Conservation (phyloP, 2,113 vertebrate genomes). For the Antennarius striatus region DNA sequence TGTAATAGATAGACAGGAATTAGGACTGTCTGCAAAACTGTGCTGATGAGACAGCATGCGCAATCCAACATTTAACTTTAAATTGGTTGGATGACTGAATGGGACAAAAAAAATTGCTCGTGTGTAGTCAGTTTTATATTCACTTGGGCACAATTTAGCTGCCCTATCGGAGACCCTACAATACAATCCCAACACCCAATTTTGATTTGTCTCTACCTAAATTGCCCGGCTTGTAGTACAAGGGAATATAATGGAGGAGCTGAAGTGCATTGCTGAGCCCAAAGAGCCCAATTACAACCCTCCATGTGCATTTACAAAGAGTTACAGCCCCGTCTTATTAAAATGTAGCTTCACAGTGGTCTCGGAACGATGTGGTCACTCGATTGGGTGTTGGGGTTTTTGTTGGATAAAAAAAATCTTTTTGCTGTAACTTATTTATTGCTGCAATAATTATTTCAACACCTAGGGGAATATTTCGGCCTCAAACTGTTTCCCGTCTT, state of each 20-base stretch:
- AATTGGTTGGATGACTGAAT: slow-evolving; percentile 12
- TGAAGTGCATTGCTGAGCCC: slow-evolving; percentile 25
- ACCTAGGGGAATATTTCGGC: slow-evolving; percentile 38
- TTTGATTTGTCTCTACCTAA: slow-evolving; percentile 3
- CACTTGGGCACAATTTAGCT: slow-evolving; percentile 28
- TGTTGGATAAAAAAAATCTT: slow-evolving; percentile 38
- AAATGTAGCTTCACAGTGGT: slow-evolving; percentile 22
- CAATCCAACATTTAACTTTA: slow-evolving; percentile 30
- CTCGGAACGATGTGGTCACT: slow-evolving; percentile 28
- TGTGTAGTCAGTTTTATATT: slow-evolving; percentile 3
- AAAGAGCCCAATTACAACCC: slow-evolving; percentile 59
- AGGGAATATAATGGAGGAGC: slow-evolving; percentile 41
- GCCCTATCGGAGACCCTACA: not conserved
- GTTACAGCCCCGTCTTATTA: slow-evolving; percentile 19
- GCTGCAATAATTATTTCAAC: slow-evolving; percentile 27
- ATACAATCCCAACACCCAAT: slow-evolving; percentile 8
- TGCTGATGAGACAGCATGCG: slow-evolving; percentile 5
- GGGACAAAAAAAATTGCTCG: slow-evolving; percentile 6
- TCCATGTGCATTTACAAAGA: slow-evolving; percentile 32
- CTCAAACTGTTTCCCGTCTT: slow-evolving; percentile 32
- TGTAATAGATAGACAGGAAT: slow-evolving; percentile 41
- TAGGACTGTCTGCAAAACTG: slow-evolving; percentile 42
- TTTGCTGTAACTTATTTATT: slow-evolving; percentile 46
- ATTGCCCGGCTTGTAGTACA: slow-evolving; percentile 33
- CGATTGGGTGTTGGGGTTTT: slow-evolving; percentile 32